Evolutionary conservation across 1,140 invertebrate species (phyloP), one percentile per base, ranked within the genome.

Genomic region (Drosophila lini): DNA sequence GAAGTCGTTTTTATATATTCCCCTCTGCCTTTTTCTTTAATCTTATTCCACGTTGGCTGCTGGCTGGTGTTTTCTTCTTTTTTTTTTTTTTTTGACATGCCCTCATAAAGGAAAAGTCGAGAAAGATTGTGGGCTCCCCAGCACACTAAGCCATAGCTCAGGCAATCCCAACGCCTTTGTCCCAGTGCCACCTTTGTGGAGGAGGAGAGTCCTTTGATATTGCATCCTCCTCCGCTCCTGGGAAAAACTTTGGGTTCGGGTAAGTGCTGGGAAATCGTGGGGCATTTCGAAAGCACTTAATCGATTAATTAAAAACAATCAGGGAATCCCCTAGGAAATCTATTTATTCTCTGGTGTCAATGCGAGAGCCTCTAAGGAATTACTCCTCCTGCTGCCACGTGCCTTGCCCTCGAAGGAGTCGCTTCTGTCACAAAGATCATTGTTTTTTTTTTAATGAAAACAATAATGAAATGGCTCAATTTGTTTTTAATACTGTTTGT

Each of bases 1-100:
- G 83, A 88, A 88, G 83, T 88, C 83, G 67, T 89, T 88, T 89
- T 86, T 68, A 69, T 88, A 88, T 83, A 88, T 83, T 73, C 63
- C 75, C 60, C 57, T 59, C 78, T 41, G 71, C 48, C 67, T 52
- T 55, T 47, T 56, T 55, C 58, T 59, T 71, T 36, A 53, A 53
- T 76, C 42, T 67, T 38, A 50, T 55, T 70, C 62, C 78, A 77
- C 61, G 55, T 75, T 65, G 61, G 55, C 71, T 74, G 48, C 70
- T 55, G 48, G 28, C 70, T 55, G 48, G 28, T 48, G 28, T 64
- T 64, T 48, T 58, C 32, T 40, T 56, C 19, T 6, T 45, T 8
- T 45, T 6, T 25, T 44, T 60, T 65, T 25, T 28, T 61, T 64
- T 74, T 74, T 77, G 56, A 41, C 61, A 67, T 61, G 62, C 38